These are phyloP conservation scores for Cyanoderma ruficeps DNA, from an alignment of 2,113 vertebrate genomes.

Conservation along the genomic window DNA sequence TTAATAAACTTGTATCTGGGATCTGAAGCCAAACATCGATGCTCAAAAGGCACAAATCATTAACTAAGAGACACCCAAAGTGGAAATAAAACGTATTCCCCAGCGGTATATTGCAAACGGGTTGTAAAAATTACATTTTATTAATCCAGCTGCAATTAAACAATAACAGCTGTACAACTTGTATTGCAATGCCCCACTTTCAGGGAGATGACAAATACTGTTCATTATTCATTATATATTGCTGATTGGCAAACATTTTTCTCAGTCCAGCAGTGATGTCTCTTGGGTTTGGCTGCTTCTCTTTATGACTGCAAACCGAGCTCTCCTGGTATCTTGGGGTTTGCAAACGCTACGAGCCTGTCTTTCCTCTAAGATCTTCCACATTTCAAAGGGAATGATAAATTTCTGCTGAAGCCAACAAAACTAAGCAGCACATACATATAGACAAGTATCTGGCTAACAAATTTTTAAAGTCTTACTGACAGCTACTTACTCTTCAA, in stretches of 20 bases:
- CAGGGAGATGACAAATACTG: conserved; percentile 66
- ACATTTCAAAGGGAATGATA: conserved; percentile 70
- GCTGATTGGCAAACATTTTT: conserved; percentile 52
- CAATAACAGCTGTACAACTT: conserved; percentile 66
- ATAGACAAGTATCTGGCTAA: conserved; percentile 13
- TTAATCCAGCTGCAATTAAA: conserved; percentile 78
- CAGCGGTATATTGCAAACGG: conserved; percentile 62
- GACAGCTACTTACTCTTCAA: not conserved
- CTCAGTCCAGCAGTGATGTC: conserved; percentile 48
- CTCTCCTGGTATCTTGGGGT: conserved; percentile 64
- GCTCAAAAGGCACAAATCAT: conserved; percentile 76
- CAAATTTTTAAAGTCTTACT: not conserved
- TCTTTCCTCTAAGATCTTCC: conserved; percentile 59
- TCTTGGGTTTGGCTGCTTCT: conserved; percentile 66
- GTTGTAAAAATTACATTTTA: conserved; percentile 72
- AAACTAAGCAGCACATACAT: not conserved
- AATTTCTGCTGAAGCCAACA: conserved; percentile 66
- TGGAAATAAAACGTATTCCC: conserved; percentile 73
- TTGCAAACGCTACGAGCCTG: conserved; percentile 31
- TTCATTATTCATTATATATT: conserved; percentile 72
- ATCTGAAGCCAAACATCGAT: conserved; percentile 75
- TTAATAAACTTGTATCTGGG: conserved; percentile 80
- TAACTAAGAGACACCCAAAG: conserved; percentile 74
- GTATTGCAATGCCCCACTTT: conserved; percentile 56
- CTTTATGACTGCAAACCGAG: conserved; percentile 75